phyloP scores from a whole-genome alignment of 2,888 invertebrate species.

The Cactoblastis cactorum region DNA sequence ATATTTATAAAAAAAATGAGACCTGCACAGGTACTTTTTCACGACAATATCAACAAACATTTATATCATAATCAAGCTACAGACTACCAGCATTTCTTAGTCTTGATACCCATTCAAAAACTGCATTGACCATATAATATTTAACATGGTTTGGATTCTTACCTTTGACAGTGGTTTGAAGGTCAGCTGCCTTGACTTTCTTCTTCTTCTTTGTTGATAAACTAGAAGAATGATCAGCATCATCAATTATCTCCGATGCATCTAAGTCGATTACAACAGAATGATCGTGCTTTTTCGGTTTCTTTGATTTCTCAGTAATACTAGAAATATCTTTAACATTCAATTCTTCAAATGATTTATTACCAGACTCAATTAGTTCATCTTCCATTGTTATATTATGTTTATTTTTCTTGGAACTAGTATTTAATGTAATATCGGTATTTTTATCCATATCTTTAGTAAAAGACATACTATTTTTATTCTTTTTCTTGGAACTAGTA shows the following conservation, averaged over 20 bases:
- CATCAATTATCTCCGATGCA: background rate
- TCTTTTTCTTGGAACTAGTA: slow-evolving; percentile 20
- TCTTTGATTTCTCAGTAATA: background rate
- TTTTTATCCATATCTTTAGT: background rate
- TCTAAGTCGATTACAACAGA: background rate
- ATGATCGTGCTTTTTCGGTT: background rate
- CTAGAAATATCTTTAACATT: background rate
- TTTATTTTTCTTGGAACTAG: background rate
- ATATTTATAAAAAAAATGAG: too few relatives aligned
- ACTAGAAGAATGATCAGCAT: slow-evolving; percentile 6
- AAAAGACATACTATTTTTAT: slow-evolving; percentile 15
- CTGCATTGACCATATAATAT: too few relatives aligned
- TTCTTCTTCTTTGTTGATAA: slow-evolving; percentile 18
- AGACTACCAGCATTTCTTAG: too few relatives aligned
- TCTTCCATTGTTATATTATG: slow-evolving; percentile 14
- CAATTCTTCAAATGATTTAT: background rate
- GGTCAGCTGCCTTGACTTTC: background rate
- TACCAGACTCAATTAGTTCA: background rate
- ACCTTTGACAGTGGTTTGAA: background rate
- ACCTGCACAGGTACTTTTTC: too few relatives aligned
- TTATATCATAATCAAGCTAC: too few relatives aligned
- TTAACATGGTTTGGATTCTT: background rate
- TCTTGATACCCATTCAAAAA: too few relatives aligned
- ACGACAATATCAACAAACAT: too few relatives aligned
- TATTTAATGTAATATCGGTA: background rate